Conservation (phyloP, 2,888 invertebrate genomes). For the Lottia gigantea region DNA sequence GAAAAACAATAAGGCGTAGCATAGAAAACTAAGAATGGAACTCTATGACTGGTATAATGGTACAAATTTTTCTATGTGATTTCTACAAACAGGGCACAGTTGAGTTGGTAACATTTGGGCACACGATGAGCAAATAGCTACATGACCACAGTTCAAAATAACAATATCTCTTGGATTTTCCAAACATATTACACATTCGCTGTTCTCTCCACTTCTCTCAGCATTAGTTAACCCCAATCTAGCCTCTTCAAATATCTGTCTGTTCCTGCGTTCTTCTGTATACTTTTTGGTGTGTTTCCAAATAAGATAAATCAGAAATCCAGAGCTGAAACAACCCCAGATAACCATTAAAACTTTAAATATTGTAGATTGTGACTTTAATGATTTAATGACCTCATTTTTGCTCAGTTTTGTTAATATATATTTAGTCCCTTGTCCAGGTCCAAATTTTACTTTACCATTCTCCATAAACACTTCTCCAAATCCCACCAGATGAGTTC, state of each 20-base stretch:
- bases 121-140: conserved; percentile 90
- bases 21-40: neutral
- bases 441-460: conserved; percentile 75
- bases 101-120: conserved; percentile 76
- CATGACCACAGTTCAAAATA: conserved; percentile 88
- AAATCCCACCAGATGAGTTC: conserved; percentile 82
- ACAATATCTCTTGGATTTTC: conserved; percentile 88
- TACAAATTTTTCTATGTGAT: conserved; percentile 76
- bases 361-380: conserved; percentile 77
- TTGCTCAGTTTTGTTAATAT: conserved; percentile 85
- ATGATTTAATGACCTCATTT: conserved; percentile 78
- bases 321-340: conserved; percentile 73
- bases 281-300: conserved; percentile 68
- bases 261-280: conserved; percentile 27
- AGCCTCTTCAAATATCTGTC: conserved; percentile 33
- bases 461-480: conserved; percentile 80
- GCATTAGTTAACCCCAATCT: conserved; percentile 18
- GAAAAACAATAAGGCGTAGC: too few relatives aligned
- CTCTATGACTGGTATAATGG: conserved; percentile 67
- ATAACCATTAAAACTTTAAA: conserved; percentile 72
- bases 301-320: conserved; percentile 72
- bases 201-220: conserved; percentile 23
- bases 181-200: conserved; percentile 85
- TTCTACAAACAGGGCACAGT: conserved; percentile 84
- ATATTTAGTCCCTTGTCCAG: conserved; percentile 77